Base-by-base conservation (phyloP, 2,888 invertebrate species). In the Leucophenga montana region DNA sequence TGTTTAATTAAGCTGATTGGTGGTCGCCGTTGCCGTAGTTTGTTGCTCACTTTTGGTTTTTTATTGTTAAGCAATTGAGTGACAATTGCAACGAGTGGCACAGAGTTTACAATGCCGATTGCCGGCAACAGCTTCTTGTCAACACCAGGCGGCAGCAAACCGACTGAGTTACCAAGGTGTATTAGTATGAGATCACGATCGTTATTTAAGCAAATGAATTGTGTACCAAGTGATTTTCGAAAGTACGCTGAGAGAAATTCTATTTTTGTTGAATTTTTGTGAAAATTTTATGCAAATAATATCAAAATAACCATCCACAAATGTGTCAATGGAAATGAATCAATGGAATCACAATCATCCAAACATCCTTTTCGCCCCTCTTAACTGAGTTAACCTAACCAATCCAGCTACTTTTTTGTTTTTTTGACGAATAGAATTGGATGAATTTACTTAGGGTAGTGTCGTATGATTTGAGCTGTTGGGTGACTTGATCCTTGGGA, bases 1-100 rank as follows among this genome's bases (percentile, higher is more conserved):
- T 85, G 84, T 83, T 83, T 78, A 78, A 80, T 80, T 78, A 85
- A 84, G 82, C 85, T 82, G 82, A 82, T 82, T 84, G 85, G 82
- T 85, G 82, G 79, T 84, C 85, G 85, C 77, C 82, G 72, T 73
- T 53, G 68, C 27, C 27, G 64, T 22, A 6, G 14, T 39, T 20
- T 31, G 20, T 56, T 66, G 65, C 59, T 46, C 39, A 22, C 62
- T 61, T 11, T 57, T 44, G 69, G 66, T 44, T 67, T 68, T 48
- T 66, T 69, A 66, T 66, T 72, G 73, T 59, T 74, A 74, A 39
- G 59, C 62, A 67, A 67, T 57, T 71, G 56, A 50, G 53, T 48
- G 65, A 46, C 67, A 54, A 64, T 48, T 48, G 44, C 44, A 44
- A 59, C 18, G 56, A 56, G 22, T 56, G 14, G 61, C 16, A 44